These are phyloP conservation scores for Coluber constrictor DNA, from an alignment of 2,797 vertebrate genomes.

Conservation along the genomic window DNA sequence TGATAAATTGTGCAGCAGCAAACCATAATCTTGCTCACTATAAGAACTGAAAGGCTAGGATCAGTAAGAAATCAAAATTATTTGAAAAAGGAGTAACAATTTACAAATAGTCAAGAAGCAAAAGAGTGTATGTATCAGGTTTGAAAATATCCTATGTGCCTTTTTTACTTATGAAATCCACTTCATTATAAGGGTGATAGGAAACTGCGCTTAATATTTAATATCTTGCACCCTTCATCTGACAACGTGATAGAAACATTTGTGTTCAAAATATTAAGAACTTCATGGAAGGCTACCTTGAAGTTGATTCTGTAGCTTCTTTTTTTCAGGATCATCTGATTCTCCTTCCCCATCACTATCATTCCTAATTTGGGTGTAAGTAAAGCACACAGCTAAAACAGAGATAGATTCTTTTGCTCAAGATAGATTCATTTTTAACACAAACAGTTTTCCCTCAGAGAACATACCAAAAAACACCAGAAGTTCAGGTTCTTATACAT, in stretches of 20 bases:
- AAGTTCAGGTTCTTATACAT: background rate
- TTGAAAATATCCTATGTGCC: background rate
- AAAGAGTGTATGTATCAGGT: background rate
- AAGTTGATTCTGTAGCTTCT: conserved; percentile 97
- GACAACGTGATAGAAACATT: background rate
- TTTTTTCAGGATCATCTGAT: conserved; percentile 93
- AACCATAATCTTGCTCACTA: background rate
- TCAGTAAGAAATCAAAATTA: background rate
- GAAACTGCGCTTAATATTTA: background rate
- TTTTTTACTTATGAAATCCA: background rate
- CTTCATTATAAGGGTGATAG: background rate
- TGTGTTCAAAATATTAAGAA: conserved; percentile 24
- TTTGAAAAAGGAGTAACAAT: background rate
- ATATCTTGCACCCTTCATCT: background rate
- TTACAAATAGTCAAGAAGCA: background rate
- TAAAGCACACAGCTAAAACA: conserved; percentile 10
- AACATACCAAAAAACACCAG: background rate
- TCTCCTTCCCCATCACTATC: conserved; percentile 95
- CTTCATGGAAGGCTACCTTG: conserved; percentile 77
- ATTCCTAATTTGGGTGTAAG: conserved; percentile 76
- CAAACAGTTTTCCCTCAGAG: background rate
- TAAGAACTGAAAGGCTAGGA: background rate
- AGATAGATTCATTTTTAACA: conserved; percentile 25
- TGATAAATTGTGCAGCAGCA: background rate
- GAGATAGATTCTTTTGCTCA: background rate